Conservation (phyloP, 1,140 invertebrate genomes). For the Leucophenga varia region DNA sequence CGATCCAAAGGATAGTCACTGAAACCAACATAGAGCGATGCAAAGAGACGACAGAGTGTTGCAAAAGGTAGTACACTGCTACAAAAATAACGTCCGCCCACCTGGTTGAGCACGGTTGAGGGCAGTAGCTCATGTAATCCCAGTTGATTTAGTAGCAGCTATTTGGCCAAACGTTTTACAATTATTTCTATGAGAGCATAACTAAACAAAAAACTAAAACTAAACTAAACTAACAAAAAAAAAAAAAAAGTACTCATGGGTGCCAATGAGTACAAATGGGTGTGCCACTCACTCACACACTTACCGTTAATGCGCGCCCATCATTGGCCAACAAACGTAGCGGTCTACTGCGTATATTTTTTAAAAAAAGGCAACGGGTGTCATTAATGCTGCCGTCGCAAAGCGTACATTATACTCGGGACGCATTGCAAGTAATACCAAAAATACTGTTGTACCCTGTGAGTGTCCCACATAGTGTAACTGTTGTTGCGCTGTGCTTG, state of each 20-base stretch:
- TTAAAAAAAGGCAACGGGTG: constrained; percentile 65
- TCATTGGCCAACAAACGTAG: constrained; percentile 31
- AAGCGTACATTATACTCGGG: constrained; percentile 68
- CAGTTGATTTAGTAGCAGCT: constrained; percentile 45
- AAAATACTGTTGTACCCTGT: constrained; percentile 60
- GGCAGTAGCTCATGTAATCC: constrained; percentile 43
- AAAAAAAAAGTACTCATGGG: too few species aligned
- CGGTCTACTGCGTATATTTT: constrained; percentile 53
- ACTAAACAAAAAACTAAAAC: too few species aligned
- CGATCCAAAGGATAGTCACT: constrained; percentile 50
- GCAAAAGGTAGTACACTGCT: constrained; percentile 27
- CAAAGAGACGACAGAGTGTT: constrained; percentile 35
- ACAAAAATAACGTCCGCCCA: constrained; percentile 36
- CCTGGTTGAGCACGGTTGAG: constrained; percentile 37
- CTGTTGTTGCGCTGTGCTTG: constrained; percentile 58
- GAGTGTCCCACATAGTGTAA: constrained; percentile 68
- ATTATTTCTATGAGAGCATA: too few species aligned
- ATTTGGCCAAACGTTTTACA: too few species aligned
- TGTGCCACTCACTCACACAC: too few species aligned
- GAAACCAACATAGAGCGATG: constrained; percentile 46
- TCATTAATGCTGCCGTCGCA: constrained; percentile 63
- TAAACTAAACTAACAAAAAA: too few species aligned
- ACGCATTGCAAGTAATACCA: constrained; percentile 60
- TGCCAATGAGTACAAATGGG: too few species aligned
- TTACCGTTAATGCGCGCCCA: constrained; percentile 19